Evolutionary conservation across 2,113 vertebrate species (phyloP).

Genomic region (Machaerirhynchus nigripectus): DNA sequence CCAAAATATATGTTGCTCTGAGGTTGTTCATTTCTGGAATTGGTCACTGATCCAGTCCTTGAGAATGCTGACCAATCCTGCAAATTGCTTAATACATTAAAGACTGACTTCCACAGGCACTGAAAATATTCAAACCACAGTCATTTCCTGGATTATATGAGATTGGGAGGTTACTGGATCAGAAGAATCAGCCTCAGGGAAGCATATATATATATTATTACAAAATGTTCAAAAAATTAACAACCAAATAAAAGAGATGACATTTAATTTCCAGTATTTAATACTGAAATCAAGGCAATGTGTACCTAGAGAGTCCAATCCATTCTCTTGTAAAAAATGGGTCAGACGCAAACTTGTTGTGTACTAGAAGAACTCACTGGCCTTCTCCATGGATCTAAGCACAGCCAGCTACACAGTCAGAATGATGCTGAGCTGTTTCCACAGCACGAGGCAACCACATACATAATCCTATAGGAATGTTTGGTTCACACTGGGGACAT

Average conservation of each 20-base stretch:
- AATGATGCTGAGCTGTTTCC: neutral
- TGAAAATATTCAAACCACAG: neutral
- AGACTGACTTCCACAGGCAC: neutral
- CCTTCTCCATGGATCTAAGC: neutral
- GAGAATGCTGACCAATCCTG: neutral
- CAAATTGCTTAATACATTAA: neutral
- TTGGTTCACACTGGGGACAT: neutral
- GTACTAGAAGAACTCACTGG: neutral
- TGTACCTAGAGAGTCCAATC: neutral
- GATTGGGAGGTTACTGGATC: neutral
- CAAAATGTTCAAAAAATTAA: neutral
- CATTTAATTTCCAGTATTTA: neutral
- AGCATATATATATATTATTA: conserved; percentile 16
- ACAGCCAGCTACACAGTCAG: neutral
- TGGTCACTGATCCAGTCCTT: neutral
- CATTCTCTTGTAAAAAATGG: neutral
- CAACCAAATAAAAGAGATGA: neutral
- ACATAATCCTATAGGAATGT: accelerated
- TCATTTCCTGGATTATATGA: neutral
- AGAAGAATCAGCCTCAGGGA: conserved; percentile 20
- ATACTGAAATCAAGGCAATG: neutral
- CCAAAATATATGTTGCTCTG: conserved; percentile 22
- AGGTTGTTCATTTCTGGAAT: neutral
- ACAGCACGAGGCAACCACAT: neutral
- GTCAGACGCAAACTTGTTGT: neutral